These are phyloP conservation scores for Lapara coniferarum DNA, from an alignment of 2,888 invertebrate species.

Conservation along the genomic window DNA sequence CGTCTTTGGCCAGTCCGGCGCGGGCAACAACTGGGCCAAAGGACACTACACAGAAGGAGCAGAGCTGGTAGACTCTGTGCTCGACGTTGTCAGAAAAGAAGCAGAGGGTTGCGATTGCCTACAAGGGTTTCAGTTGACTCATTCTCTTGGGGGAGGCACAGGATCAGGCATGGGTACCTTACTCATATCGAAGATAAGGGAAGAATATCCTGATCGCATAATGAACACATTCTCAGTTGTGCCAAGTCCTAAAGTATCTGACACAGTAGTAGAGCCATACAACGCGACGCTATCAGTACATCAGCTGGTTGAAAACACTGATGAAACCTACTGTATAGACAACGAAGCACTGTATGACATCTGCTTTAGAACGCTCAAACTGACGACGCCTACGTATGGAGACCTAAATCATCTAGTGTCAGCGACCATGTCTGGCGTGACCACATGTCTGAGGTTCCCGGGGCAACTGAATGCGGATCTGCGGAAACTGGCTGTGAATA, in stretches of 20 bases:
- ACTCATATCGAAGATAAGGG: slow-evolving; percentile 87
- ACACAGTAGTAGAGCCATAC: slow-evolving; percentile 86
- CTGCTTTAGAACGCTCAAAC: slow-evolving; percentile 89
- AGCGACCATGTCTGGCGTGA: slow-evolving; percentile 74
- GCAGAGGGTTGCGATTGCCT: slow-evolving; percentile 88
- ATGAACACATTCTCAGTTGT: slow-evolving; percentile 88
- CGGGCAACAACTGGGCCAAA: slow-evolving; percentile 85
- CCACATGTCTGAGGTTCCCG: slow-evolving; percentile 73
- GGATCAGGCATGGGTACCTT: slow-evolving; percentile 90
- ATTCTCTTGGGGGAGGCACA: slow-evolving; percentile 89
- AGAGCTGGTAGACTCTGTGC: slow-evolving; percentile 84
- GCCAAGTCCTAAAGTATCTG: slow-evolving; percentile 89
- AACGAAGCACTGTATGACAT: slow-evolving; percentile 91
- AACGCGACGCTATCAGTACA: slow-evolving; percentile 87
- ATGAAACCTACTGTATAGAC: slow-evolving; percentile 87
- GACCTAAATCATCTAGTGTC: slow-evolving; percentile 86
- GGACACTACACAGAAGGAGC: slow-evolving; percentile 89
- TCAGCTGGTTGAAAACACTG: slow-evolving; percentile 88
- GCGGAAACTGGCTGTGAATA: slow-evolving; percentile 71
- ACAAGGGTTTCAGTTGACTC: slow-evolving; percentile 85
- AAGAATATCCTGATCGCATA: slow-evolving; percentile 90
- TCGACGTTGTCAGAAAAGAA: slow-evolving; percentile 84
- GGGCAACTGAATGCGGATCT: slow-evolving; percentile 89
- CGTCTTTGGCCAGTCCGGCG: slow-evolving; percentile 85
- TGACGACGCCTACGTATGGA: slow-evolving; percentile 90